A percentile compares a stretch with the other conserved stretches of the same genome.
Evolutionary conservation across 2,797 vertebrate genomes (phyloP).

Genomic region (Melanotaenia boesemani): DNA sequence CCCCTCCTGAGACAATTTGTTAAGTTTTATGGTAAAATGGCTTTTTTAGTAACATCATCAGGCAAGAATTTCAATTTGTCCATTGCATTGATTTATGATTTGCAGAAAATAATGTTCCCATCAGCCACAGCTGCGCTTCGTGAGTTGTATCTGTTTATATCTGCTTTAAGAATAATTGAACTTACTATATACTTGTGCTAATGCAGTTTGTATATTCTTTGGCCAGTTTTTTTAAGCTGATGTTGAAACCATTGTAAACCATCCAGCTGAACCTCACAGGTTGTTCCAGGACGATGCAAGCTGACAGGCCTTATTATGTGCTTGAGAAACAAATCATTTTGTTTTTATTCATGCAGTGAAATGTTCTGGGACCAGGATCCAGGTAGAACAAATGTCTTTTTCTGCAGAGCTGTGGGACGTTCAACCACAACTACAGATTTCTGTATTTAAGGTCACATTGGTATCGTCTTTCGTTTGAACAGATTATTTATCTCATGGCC

Average conservation of each 20-base stretch:
- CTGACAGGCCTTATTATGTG: conserved; percentile 44
- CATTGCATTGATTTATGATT: background rate
- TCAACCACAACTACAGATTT: conserved; percentile 40
- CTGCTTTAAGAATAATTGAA: conserved; percentile 6
- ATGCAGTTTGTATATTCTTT: background rate
- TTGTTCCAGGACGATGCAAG: conserved; percentile 30
- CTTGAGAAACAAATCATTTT: conserved; percentile 53
- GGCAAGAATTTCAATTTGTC: background rate
- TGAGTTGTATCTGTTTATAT: background rate
- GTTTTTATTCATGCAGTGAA: conserved; percentile 50
- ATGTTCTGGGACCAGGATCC: conserved; percentile 45
- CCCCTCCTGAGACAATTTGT: background rate
- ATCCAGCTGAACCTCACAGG: conserved; percentile 20
- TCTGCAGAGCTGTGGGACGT: conserved; percentile 50
- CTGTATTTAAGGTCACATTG: conserved; percentile 50
- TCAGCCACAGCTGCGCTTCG: background rate
- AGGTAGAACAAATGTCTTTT: conserved; percentile 66
- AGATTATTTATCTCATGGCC: conserved; percentile 62
- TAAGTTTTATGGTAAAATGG: background rate
- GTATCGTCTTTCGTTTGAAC: conserved; percentile 59
- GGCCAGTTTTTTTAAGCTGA: conserved; percentile 2
- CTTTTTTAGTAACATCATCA: background rate
- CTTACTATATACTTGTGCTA: background rate
- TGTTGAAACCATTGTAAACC: conserved; percentile 26
- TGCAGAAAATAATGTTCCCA: background rate